phyloP scores from a whole-genome alignment of 2,797 vertebrate genomes.

The Acomys russatus region DNA sequence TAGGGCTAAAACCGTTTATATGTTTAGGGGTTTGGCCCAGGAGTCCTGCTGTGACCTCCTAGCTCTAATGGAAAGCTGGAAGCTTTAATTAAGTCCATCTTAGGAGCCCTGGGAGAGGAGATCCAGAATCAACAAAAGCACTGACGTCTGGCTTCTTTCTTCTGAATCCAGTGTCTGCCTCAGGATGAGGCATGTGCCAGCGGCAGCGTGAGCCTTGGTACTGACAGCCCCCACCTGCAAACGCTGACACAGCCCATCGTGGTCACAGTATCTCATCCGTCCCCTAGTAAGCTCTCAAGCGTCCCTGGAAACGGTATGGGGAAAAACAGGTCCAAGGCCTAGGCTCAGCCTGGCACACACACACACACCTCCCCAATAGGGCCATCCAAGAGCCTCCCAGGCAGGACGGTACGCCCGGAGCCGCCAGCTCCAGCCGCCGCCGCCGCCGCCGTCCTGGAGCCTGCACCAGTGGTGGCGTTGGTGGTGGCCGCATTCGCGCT shows the following conservation, averaged over 20 bases:
- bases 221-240: slow-evolving; percentile 82
- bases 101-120: not conserved
- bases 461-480: slow-evolving; percentile 88
- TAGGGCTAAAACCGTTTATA: not conserved
- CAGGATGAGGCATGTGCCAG: slow-evolving; percentile 71
- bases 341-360: not conserved
- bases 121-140: not conserved
- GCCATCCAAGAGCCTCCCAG: slow-evolving; percentile 36
- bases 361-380: not conserved
- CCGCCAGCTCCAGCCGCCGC: slow-evolving; percentile 26
- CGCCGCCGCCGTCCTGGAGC: slow-evolving; percentile 66
- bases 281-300: slow-evolving; percentile 46
- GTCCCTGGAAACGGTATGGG: not conserved
- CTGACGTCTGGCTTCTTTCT: not conserved
- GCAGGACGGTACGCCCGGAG: not conserved
- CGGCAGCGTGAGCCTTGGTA: slow-evolving; percentile 10
- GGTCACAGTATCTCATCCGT: slow-evolving; percentile 88
- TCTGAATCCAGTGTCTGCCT: slow-evolving; percentile 89
- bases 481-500: slow-evolving; percentile 91
- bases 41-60: not conserved
- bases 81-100: not conserved
- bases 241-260: slow-evolving; percentile 93
- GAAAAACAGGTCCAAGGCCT: not conserved
- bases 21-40: not conserved
- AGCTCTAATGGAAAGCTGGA: not conserved